Evolutionary conservation across 1,140 invertebrate genomes (phyloP), one percentile per base, ranked within the genome.

Genomic region (Sweltsa coloradensis): DNA sequence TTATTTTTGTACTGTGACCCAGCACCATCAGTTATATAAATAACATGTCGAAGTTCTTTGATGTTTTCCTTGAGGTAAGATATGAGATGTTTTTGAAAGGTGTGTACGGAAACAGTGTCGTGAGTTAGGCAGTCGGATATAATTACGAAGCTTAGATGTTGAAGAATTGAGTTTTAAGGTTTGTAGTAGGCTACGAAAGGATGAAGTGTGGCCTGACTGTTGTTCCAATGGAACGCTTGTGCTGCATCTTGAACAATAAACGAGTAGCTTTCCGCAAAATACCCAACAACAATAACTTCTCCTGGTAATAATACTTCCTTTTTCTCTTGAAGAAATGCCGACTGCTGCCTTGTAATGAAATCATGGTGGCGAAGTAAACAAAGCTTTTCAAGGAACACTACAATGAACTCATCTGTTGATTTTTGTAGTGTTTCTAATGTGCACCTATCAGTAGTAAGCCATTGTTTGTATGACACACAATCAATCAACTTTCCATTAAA

Each of bases 11-110:
- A n/a, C n/a, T n/a, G n/a, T n/a, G n/a, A n/a, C n/a, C n/a, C n/a
- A 49, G 48, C 46, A 3, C 60, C 62, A 53, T 64, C 59, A 31
- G 51, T 52, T 48, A 58, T 55, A 29, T 53, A 53, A 31, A 52
- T 34, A 2, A 58, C 46, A 44, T 53, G 48, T 48, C 14, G 34
- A 37, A 37, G 34, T 21, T 37, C 22, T 37, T 37, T 14, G 19
- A 47, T 5, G 24, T 46, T 50, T 36, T 46, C 34, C 34, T 27
- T 41, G 14, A 52, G 27, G n/a, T 40, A 22, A 14, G 18, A 24
- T 13, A 44, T 39, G 11, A 50, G 11, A 11, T 49, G 11, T 19
- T 40, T 23, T 14, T 29, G 45, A 46, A 56, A 55, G 5, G 18
- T 23, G 41, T 57, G 43, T 24, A 56, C 45, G n/a, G 45, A 26